These are phyloP conservation scores for Oryzias javanicus DNA, from an alignment of 2,113 vertebrate genomes.

Conservation along the genomic window DNA sequence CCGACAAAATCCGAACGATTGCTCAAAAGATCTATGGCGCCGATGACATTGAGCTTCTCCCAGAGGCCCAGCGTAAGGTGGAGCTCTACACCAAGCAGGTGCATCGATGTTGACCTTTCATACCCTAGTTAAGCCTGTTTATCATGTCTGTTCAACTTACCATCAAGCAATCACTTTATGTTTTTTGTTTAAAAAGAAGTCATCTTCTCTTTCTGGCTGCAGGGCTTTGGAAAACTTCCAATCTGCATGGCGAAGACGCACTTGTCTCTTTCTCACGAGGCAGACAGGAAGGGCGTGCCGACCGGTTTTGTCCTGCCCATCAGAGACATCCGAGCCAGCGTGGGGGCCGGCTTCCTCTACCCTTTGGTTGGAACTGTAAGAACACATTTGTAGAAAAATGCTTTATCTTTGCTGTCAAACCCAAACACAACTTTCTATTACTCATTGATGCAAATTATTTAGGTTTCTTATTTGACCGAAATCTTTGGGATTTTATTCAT, in stretches of 20 bases:
- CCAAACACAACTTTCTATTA: too few species aligned
- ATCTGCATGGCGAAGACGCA: conserved; percentile 99
- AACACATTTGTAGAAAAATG: background rate
- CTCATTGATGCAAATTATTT: too few species aligned
- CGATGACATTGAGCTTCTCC: conserved; percentile 89
- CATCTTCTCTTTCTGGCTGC: conserved; percentile 6
- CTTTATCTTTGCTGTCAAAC: too few species aligned
- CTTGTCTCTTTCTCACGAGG: conserved; percentile 92
- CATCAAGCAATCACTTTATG: background rate
- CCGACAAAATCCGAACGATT: conserved; percentile 93
- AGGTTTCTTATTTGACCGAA: background rate
- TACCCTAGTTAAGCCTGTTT: background rate
- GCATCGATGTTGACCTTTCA: conserved; percentile 45
- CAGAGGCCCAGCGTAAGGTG: conserved; percentile 90
- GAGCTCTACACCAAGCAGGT: conserved; percentile 92
- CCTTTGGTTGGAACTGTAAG: conserved; percentile 93
- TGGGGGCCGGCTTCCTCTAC: conserved; percentile 94
- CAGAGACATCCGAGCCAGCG: conserved; percentile 91
- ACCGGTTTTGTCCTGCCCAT: conserved; percentile 91
- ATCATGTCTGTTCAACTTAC: background rate
- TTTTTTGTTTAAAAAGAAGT: background rate
- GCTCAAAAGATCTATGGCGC: conserved; percentile 96
- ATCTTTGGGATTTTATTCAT: background rate
- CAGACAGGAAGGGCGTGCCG: conserved; percentile 93
- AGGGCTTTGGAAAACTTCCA: conserved; percentile 93